Evolutionary conservation across 2,797 vertebrate species (phyloP).

Genomic region (Scyliorhinus canicula): DNA sequence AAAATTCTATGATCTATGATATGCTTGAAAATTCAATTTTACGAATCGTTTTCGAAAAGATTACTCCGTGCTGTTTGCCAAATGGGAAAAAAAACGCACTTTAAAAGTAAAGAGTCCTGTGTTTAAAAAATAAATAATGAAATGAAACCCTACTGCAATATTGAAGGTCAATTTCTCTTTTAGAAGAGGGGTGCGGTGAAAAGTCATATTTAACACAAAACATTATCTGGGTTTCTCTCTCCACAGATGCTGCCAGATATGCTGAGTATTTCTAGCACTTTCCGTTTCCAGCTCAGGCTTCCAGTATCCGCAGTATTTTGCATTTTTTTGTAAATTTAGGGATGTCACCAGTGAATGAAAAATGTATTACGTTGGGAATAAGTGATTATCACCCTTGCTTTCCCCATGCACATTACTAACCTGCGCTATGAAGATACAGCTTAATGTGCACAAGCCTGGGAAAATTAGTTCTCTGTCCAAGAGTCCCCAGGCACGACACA

Average conservation of each 20-base stretch:
- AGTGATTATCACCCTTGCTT: not conserved
- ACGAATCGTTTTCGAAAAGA: not conserved
- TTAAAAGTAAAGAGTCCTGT: not conserved
- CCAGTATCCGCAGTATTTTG: too few relatives aligned
- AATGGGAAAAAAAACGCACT: not conserved
- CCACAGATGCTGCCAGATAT: too few relatives aligned
- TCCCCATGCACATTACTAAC: not conserved
- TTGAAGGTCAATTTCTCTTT: not conserved
- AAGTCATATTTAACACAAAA: too few relatives aligned
- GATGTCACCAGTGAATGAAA: too few relatives aligned
- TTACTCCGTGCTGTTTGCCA: not conserved
- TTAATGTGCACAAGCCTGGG: not conserved
- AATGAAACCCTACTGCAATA: too few relatives aligned
- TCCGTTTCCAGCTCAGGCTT: too few relatives aligned
- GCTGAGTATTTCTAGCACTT: too few relatives aligned
- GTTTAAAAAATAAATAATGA: too few relatives aligned
- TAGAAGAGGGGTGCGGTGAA: not conserved
- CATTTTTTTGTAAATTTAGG: not conserved
- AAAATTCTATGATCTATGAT: too few relatives aligned
- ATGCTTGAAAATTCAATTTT: not conserved
- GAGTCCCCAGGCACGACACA: too few relatives aligned
- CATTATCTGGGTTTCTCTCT: too few relatives aligned
- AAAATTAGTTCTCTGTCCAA: too few relatives aligned
- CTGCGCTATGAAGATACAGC: not conserved
- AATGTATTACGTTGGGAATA: not conserved